Evolutionary conservation across 2,113 vertebrate species (phyloP).

Genomic region (Thryonomys swinderianus): DNA sequence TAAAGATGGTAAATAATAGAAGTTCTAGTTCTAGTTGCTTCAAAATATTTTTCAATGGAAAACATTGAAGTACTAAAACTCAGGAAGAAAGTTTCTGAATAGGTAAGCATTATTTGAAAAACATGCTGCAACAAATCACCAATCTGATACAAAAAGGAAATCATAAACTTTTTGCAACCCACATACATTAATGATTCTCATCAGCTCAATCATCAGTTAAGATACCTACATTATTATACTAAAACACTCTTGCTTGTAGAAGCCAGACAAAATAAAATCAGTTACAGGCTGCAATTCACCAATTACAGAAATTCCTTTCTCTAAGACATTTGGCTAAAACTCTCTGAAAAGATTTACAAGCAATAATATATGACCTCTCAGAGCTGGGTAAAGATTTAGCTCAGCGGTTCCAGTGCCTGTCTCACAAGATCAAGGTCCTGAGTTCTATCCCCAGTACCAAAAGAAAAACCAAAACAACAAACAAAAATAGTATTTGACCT

Average conservation of each 20-base stretch:
- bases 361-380: not conserved
- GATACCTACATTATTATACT: not conserved
- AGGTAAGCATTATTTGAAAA: not conserved
- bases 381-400: too few relatives aligned
- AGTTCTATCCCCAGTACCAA: too few relatives aligned
- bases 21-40: not conserved
- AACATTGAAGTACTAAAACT: not conserved
- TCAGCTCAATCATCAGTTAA: not conserved
- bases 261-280: slow-evolving; percentile 10
- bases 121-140: slow-evolving; percentile 41
- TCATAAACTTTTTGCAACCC: not conserved
- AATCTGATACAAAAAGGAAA: not conserved
- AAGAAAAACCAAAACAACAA: too few relatives aligned
- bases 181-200: slow-evolving; percentile 1
- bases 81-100: not conserved
- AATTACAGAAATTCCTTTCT: not conserved
- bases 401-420: too few relatives aligned
- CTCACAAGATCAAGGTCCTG: too few relatives aligned
- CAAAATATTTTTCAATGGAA: slow-evolving; percentile 13
- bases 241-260: not conserved
- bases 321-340: not conserved
- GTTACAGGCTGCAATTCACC: not conserved
- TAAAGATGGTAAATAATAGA: not conserved
- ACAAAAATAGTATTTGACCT: not conserved
- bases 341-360: not conserved